Evolutionary conservation across 2,888 invertebrate species (phyloP).

Genomic region (Parnassius orleans): DNA sequence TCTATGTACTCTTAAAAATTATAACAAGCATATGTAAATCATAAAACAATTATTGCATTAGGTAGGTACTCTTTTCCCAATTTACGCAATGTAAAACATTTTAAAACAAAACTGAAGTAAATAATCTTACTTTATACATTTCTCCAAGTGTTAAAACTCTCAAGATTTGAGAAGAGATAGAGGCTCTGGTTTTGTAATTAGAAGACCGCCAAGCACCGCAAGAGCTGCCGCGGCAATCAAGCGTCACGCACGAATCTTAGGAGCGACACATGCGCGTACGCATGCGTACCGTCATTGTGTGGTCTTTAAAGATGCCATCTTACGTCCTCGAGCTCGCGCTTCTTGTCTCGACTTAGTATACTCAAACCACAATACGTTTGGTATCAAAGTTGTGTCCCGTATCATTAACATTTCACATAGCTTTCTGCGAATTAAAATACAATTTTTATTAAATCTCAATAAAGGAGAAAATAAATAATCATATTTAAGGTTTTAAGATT

Average conservation of each 20-base stretch:
- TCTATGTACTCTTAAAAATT: too few relatives aligned
- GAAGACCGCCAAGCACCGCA: constrained; percentile 59
- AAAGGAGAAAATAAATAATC: too few relatives aligned
- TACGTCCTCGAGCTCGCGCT: constrained; percentile 88
- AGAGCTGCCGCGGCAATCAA: constrained; percentile 61
- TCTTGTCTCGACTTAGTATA: constrained; percentile 93
- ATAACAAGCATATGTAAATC: not conserved
- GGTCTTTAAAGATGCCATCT: constrained; percentile 88
- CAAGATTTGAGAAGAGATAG: constrained; percentile 11
- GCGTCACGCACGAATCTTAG: constrained; percentile 75
- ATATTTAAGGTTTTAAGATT: too few relatives aligned
- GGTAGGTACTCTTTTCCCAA: not conserved
- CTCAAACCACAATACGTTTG: constrained; percentile 96
- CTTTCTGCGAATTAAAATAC: constrained; percentile 82
- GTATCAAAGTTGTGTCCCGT: constrained; percentile 93
- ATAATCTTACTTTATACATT: too few relatives aligned
- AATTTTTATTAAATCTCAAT: not conserved
- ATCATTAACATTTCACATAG: constrained; percentile 92
- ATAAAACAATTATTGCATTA: constrained; percentile 1
- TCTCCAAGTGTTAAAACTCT: too few relatives aligned
- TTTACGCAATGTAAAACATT: not conserved
- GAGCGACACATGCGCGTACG: constrained; percentile 41
- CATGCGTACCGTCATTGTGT: constrained; percentile 88
- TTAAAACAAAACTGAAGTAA: too few relatives aligned
- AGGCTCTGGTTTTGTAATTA: constrained; percentile 38